Base-by-base conservation (phyloP, 2,888 invertebrate genomes). In the Chrysodeixis includens region DNA sequence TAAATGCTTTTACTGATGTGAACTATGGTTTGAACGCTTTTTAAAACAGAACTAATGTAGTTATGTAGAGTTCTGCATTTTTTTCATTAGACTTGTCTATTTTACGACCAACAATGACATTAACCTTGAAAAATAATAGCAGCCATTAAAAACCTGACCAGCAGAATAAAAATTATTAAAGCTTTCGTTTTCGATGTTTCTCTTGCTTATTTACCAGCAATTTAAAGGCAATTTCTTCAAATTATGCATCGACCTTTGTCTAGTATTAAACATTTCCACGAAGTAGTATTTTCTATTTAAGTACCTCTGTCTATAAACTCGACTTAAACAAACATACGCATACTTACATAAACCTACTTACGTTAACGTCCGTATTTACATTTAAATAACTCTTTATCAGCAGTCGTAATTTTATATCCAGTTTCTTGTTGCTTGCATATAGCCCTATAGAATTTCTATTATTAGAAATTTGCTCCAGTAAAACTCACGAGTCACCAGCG, bases 401-500 rank as follows among this genome's bases (percentile, higher is more conserved):
- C 26, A 30, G 16, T 30, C 58, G 49, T 32, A 20, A 32, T 20
- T 51, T 51, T 14, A 26, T 26, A 22, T 52, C n/a, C 14, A 26
- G 52, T 26, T 52, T 26, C 46, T 49, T 22, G 4, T 26, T 52
- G 14, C 6, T 30, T 44, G 6, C 14, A 16, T 46, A 44, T 12
- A 14, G 0, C 9, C n/a, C 12, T 56, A 52, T 40, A n/a, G 20
- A 26, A 32, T 75, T 55, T n/a, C 40, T 57, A 44, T 56, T 44
- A 14, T 51, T 44, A 60, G 60, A 55, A 64, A 76, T 60, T 14
- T 18, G 20, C 1, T 53, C 40, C 53, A 62, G 58, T 56, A 56
- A 46, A 67, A 60, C 26, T 59, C 10, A 62, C 30, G 30, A 62
- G 69, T 55, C 62, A 64, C 14, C 53, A 51, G 58, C 59, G 56